Percentiles rank a stretch among this genome's conserved stretches.
phyloP scores from a whole-genome alignment of 2,113 vertebrate genomes.

The Uropsilus gracilis region DNA sequence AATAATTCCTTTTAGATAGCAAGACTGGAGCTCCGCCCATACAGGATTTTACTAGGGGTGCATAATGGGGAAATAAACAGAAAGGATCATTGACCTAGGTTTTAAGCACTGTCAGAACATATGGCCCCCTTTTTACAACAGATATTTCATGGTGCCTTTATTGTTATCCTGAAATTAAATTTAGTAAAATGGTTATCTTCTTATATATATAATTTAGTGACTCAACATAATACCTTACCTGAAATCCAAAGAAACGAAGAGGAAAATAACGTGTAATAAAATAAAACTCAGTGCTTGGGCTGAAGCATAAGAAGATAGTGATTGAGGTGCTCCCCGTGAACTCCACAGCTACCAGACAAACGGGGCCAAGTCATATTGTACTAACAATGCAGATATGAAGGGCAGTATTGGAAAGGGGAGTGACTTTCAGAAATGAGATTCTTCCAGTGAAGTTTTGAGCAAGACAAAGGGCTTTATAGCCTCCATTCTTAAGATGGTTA shows the following conservation, averaged over 20 bases:
- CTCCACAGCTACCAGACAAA: background rate
- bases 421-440: background rate
- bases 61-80: background rate
- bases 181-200: background rate
- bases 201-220: slow-evolving; percentile 34
- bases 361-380: background rate
- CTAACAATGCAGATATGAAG: background rate
- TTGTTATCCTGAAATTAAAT: slow-evolving; percentile 55
- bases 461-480: background rate
- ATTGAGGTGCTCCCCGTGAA: background rate
- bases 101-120: background rate
- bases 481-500: background rate
- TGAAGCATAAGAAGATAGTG: background rate
- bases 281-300: background rate
- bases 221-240: background rate
- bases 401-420: background rate
- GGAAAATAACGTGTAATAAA: slow-evolving; percentile 33
- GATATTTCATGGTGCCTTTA: background rate
- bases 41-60: background rate
- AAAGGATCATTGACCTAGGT: background rate
- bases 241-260: slow-evolving; percentile 47
- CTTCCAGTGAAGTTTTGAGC: background rate
- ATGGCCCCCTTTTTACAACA: background rate
- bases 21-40: background rate
- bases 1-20: background rate